Base-by-base conservation (phyloP, 1,140 invertebrate species). In the Halyomorpha halys region DNA sequence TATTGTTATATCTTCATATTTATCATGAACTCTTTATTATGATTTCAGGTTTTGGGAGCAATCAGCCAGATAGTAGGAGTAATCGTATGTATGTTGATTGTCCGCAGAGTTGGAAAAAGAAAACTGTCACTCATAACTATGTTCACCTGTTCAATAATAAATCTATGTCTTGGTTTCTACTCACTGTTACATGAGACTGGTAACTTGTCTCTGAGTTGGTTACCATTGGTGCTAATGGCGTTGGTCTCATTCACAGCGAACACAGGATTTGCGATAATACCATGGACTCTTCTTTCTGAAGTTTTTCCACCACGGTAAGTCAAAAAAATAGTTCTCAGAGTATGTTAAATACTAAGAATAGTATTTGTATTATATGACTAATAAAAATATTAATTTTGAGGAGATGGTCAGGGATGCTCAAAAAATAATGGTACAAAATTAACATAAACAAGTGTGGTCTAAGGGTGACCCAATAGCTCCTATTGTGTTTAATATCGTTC, bases 91-190 rank as follows among this genome's bases (percentile, higher is more conserved):
- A 70, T 69, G 64, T 44, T 53, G 4, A 51, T 65, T 2, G 67
- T 70, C 3, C 62, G 65, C 15, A 47, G 61, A 27, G 19, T 76
- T 25, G 76, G 78, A 44, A 73, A 77, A 64, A 66, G 77, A 30
- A n/a, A 69, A 1, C 62, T 77, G n/a, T 72, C 68, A 3, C 66
- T 76, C 5, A 59, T 69, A 9, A 75, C 78, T n/a, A 70, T 75
- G 49, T 61, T 68, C 0, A 34, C 53, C 0, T 73, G 73, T 44
- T 60, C 71, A 2, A 2, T 59, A 2, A 59, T 65, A 30, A 66
- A 59, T 13, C 27, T 71, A 5, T 30, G 14, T 3, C 47, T 72
- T 19, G 69, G 66, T 1, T 23, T 21, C 0, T 72, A 72, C 65
- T 34, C 66, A 3, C 56, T 66, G 5, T n/a, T 65, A 0, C 51